Evolutionary conservation across 2,113 vertebrate species (phyloP).

Genomic region (Lycaon pictus): DNA sequence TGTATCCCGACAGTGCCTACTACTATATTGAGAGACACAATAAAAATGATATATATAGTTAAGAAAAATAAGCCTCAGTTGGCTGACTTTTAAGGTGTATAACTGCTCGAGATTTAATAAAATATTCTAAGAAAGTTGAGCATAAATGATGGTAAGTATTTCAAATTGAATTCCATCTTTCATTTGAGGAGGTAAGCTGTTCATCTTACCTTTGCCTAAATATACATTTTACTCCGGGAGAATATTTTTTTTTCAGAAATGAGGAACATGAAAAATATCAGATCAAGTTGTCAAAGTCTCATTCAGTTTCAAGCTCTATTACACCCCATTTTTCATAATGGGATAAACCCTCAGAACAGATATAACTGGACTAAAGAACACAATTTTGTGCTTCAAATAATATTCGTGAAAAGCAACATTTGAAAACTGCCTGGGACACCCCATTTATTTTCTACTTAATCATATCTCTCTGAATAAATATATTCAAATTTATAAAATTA

Average conservation of each 20-base stretch:
- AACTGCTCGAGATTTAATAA: neutral
- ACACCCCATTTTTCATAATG: neutral
- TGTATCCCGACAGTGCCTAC: neutral
- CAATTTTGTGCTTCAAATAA: conserved; percentile 28
- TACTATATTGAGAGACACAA: neutral
- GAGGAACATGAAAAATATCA: neutral
- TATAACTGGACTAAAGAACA: neutral
- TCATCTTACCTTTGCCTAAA: neutral
- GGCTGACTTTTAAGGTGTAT: neutral
- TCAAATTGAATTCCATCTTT: neutral
- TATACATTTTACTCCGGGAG: neutral
- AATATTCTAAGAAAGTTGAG: neutral
- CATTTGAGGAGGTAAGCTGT: neutral
- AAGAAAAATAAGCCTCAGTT: neutral
- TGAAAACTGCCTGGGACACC: neutral
- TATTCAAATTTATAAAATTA: neutral
- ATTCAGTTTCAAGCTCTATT: neutral
- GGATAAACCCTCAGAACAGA: neutral
- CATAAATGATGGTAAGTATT: neutral
- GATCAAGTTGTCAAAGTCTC: neutral
- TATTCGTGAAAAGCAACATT: neutral
- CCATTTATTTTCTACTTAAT: neutral
- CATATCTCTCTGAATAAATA: neutral
- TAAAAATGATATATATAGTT: neutral
- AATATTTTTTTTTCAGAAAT: neutral